These are phyloP conservation scores for Helogale parvula DNA, from an alignment of 2,113 vertebrate species.

Conservation along the genomic window DNA sequence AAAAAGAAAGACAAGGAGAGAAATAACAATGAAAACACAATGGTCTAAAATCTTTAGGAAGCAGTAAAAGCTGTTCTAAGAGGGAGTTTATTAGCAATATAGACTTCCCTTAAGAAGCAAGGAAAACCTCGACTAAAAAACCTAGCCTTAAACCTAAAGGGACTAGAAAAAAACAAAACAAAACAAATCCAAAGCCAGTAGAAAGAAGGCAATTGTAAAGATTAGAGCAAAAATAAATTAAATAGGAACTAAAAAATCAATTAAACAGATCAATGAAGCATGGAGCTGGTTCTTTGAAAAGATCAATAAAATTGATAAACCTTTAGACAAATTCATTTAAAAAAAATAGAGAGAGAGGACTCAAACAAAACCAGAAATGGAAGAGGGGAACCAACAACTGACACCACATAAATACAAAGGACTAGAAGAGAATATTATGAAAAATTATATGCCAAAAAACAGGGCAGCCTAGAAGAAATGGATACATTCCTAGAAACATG, in stretches of 20 bases:
- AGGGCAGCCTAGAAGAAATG: background rate
- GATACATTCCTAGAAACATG: background rate
- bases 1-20: background rate
- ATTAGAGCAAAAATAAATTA: background rate
- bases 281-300: background rate
- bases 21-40: background rate
- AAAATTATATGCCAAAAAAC: background rate
- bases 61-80: background rate
- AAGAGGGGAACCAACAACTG: background rate
- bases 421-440: background rate
- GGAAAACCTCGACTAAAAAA: background rate
- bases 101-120: background rate
- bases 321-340: background rate
- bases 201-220: background rate
- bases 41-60: background rate
- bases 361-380: background rate
- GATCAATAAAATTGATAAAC: background rate
- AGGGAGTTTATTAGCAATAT: background rate
- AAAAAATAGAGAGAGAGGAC: no score
- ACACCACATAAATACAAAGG: background rate
- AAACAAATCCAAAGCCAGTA: background rate
- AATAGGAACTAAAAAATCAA: background rate
- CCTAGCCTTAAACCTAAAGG: background rate
- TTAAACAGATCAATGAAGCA: background rate
- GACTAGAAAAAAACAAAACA: background rate